A percentile compares a stretch with the other conserved stretches of the same genome.
Evolutionary conservation across 2,888 invertebrate genomes (phyloP).

Genomic region (Pocota personata): DNA sequence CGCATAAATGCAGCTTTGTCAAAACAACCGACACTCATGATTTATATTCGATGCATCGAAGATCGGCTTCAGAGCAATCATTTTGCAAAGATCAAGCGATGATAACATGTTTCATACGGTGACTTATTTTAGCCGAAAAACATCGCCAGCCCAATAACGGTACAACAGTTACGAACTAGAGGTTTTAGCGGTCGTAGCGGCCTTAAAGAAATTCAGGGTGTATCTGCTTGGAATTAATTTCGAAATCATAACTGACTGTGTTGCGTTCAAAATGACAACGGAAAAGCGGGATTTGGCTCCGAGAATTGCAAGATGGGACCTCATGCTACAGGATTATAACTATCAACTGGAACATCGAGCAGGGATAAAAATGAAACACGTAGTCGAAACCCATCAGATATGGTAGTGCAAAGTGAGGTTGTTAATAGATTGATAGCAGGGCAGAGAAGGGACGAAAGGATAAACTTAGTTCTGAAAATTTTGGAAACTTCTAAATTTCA

Average conservation of each 20-base stretch:
- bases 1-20: background rate
- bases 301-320: conserved; percentile 16
- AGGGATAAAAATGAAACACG: background rate
- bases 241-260: conserved; percentile 40
- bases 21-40: background rate
- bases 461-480: too few species aligned
- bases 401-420: too few species aligned
- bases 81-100: conserved; percentile 21
- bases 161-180: conserved; percentile 50
- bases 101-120: conserved; percentile 8
- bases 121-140: too few species aligned
- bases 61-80: conserved; percentile 31
- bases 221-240: conserved; percentile 41
- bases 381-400: conserved; percentile 4
- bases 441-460: too few species aligned
- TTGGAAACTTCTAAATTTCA: background rate
- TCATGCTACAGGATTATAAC: conserved; percentile 7
- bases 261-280: conserved; percentile 27
- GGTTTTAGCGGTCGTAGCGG: conserved; percentile 23
- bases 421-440: too few species aligned
- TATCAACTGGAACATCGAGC: background rate
- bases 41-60: conserved; percentile 24
- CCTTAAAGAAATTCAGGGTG: conserved; percentile 38
- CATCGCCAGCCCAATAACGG: background rate
- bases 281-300: conserved; percentile 34